Conservation (phyloP, 2,113 vertebrate genomes). For the Synodontis membranacea region DNA sequence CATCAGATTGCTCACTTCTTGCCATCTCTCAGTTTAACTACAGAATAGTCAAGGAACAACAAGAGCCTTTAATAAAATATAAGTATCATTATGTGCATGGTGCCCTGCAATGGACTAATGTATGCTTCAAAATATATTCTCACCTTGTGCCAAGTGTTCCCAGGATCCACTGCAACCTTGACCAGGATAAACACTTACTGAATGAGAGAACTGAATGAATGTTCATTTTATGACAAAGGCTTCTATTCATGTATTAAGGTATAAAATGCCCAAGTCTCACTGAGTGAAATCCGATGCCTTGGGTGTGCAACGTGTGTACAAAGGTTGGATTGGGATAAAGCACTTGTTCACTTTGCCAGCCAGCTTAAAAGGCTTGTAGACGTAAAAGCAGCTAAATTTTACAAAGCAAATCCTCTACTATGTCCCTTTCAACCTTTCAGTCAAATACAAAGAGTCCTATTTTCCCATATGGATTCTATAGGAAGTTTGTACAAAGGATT, state of each 20-base stretch:
- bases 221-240: neutral
- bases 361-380: neutral
- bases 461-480: neutral
- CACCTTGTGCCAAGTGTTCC: neutral
- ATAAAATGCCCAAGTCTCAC: neutral
- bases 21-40: neutral
- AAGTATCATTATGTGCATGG: neutral
- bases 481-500: neutral
- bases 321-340: neutral
- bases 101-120: neutral
- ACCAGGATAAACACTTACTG: neutral
- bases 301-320: neutral
- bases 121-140: neutral
- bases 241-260: neutral
- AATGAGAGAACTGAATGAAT: neutral
- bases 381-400: neutral
- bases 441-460: neutral
- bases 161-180: neutral
- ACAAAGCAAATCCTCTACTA: neutral
- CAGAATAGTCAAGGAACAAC: neutral
- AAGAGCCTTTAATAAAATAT: neutral
- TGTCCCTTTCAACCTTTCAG: neutral
- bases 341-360: conserved; percentile 4
- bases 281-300: neutral
- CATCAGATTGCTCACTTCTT: neutral